These are phyloP conservation scores for Drosophila subpulchrella DNA, from an alignment of 1,140 invertebrate genomes.

Conservation along the genomic window DNA sequence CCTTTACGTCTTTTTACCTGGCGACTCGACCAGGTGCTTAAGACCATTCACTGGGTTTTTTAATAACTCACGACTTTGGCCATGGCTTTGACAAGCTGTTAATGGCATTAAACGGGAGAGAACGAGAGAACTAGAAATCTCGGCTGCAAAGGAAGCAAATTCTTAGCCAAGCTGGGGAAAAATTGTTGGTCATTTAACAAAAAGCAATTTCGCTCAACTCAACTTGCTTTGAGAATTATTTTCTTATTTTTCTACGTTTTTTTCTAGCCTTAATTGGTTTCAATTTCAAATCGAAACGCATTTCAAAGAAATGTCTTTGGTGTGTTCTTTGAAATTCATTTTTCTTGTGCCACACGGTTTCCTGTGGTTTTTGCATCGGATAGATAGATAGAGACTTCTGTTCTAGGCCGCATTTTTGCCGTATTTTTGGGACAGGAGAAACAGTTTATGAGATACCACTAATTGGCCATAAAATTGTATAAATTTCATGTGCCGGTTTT, in stretches of 20 bases:
- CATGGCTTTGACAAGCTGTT: conserved; percentile 62
- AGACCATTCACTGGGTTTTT: conserved; percentile 45
- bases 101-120: conserved; percentile 60
- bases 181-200: conserved; percentile 57
- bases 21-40: conserved; percentile 30
- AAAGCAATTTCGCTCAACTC: conserved; percentile 36
- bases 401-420: conserved; percentile 26
- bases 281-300: conserved; percentile 50
- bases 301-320: conserved; percentile 35
- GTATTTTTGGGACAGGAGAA: conserved; percentile 9
- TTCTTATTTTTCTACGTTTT: conserved; percentile 20
- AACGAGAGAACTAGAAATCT: conserved; percentile 18
- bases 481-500: conserved; percentile 45
- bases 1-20: neutral
- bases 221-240: conserved; percentile 49
- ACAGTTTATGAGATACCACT: conserved; percentile 47
- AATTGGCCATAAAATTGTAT: conserved; percentile 54
- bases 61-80: conserved; percentile 57
- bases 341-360: conserved; percentile 7
- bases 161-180: conserved; percentile 25
- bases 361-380: conserved; percentile 8
- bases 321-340: neutral
- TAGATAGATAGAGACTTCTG: neutral
- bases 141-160: conserved; percentile 19
- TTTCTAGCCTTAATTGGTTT: conserved; percentile 36